Base-by-base conservation (phyloP, 2,113 vertebrate species). In the Calidris pygmaea region DNA sequence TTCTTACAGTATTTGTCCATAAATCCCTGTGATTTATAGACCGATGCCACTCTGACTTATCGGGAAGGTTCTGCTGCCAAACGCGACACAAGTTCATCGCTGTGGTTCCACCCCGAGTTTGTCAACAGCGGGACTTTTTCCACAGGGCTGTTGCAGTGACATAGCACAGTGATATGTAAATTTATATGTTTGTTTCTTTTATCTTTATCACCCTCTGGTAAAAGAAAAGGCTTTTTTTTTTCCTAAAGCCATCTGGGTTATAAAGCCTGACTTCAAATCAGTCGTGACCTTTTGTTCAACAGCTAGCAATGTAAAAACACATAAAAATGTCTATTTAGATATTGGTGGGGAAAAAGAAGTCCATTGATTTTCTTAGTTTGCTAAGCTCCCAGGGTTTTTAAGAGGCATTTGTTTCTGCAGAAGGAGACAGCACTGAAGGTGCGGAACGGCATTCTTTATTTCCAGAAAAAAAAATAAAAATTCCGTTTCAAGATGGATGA, bases 241-340 rank as follows among this genome's bases (percentile, higher is more conserved):
- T 88, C 65, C 96, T 67, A 94, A 97, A 96, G 87, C 90, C 90
- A 95, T 77, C 88, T 95, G 94, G 74, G 94, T 93, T 97, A 88
- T 80, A 97, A 97, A 97, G 85, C 89, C 71, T 14, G 45, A 89
- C 95, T 97, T 96, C 89, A 91, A 84, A 97, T 97, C 85, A 79
- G 91, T 43, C 37, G 74, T 95, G 96, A 98, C 97, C 97, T 98
- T 97, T 97, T 97, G 93, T 97, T 97, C 95, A 95, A 75, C 26
- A 83, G 83, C 71, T 63, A 89, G 89, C 59, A 37, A 91, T 76
- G 85, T 74, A 93, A 93, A 95, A 96, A 82, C 89, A 89, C 91
- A 97, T 94, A 93, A 90, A 96, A 97, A 93, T 53, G 87, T 89
- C 97, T 95, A 91, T 97, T 97, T 96, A 95, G 97, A 87, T 94